Evolutionary conservation across 2,797 vertebrate genomes (phyloP).

Genomic region (Micrastur ruficollis): DNA sequence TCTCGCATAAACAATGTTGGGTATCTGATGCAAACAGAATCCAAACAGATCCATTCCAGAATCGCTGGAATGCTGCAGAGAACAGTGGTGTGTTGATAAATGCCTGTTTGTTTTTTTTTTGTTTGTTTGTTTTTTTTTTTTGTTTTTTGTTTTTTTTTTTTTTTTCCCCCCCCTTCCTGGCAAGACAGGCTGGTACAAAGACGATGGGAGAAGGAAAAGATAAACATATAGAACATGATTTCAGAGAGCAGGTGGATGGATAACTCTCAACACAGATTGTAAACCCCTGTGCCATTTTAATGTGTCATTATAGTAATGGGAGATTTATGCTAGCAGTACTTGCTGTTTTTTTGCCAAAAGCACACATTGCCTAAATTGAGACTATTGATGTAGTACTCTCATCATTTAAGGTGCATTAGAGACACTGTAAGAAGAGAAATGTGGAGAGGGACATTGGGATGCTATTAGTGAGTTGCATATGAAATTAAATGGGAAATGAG

Average conservation of each 20-base stretch:
- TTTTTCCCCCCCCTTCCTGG: not conserved
- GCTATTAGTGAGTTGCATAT: not conserved
- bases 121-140: too few relatives aligned
- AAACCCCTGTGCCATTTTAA: not conserved
- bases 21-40: not conserved
- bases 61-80: not conserved
- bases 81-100: not conserved
- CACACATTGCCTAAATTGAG: not conserved
- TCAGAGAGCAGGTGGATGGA: not conserved
- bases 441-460: not conserved
- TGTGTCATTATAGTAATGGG: not conserved
- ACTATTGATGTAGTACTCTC: not conserved
- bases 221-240: not conserved
- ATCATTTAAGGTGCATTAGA: not conserved
- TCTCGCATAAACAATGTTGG: not conserved
- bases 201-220: not conserved
- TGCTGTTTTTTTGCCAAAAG: constrained; percentile 4
- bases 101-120: too few relatives aligned
- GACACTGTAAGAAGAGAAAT: not conserved
- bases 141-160: too few relatives aligned
- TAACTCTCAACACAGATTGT: not conserved
- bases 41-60: not conserved
- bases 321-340: constrained; percentile 12
- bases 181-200: not conserved
- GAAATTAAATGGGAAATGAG: not conserved